Evolutionary conservation across 1,140 invertebrate genomes (phyloP).

Genomic region (Amyelois transitella): DNA sequence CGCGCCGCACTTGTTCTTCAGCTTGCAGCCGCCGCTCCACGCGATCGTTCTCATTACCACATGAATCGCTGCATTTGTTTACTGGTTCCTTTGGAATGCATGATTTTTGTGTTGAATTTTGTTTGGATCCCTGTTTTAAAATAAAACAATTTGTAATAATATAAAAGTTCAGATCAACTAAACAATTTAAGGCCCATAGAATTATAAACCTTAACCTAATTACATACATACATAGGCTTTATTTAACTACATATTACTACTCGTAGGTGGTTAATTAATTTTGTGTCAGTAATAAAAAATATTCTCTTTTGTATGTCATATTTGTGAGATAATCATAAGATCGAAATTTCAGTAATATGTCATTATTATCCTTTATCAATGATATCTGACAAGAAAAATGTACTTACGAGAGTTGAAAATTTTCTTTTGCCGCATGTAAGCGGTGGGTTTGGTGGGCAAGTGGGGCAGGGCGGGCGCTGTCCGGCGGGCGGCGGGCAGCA

Average conservation of each 20-base stretch:
- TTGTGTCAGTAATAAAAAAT: not conserved
- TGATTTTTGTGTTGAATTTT: not conserved
- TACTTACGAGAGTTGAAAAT: not conserved
- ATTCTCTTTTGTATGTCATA: not conserved
- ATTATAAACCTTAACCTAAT: not conserved
- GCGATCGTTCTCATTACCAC: conserved; percentile 2
- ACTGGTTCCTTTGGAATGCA: not conserved
- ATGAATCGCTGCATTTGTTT: not conserved
- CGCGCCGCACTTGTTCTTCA: conserved; percentile 17
- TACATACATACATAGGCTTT: not conserved
- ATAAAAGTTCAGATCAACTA: not conserved
- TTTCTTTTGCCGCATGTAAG: not conserved
- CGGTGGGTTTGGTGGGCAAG: conserved; percentile 12
- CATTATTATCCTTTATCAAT: not conserved
- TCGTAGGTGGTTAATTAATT: not conserved
- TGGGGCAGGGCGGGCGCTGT: conserved; percentile 30
- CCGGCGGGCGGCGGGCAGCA: conserved; percentile 34
- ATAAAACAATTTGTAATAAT: not conserved
- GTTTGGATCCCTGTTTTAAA: not conserved
- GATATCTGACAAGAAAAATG: not conserved
- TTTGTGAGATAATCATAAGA: not conserved
- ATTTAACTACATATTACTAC: not conserved
- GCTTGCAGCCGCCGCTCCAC: conserved; percentile 23
- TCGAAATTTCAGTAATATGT: not conserved
- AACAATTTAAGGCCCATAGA: not conserved